Evolutionary conservation across 37 sponge, comb jelly and placozoan species (phyloP).

Genomic region (Beroe ovata): DNA sequence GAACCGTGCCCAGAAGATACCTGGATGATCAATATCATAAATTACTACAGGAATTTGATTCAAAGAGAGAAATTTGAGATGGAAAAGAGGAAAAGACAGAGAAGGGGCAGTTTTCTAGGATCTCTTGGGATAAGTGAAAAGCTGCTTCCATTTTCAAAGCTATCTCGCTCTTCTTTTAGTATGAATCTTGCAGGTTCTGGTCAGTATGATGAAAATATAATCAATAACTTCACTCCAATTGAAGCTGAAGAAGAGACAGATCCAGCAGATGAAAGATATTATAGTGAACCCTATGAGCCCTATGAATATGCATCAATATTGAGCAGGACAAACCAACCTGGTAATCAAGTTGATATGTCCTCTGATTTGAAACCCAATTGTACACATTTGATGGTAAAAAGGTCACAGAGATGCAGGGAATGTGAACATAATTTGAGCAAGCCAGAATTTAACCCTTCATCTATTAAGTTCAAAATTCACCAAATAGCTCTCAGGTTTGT

Average conservation of each 20-base stretch:
- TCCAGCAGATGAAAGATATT: slow-evolving; percentile 54
- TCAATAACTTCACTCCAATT: slow-evolving; percentile 32
- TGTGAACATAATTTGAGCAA: slow-evolving; percentile 67
- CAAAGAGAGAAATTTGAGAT: slow-evolving; percentile 62
- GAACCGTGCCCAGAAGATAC: slow-evolving; percentile 3
- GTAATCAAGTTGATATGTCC: not conserved
- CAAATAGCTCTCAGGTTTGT: slow-evolving; percentile 63
- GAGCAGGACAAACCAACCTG: slow-evolving; percentile 12
- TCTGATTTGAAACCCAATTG: slow-evolving; percentile 37
- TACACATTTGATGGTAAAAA: slow-evolving; percentile 59
- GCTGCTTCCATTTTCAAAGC: slow-evolving; percentile 36
- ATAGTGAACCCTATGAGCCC: slow-evolving; percentile 12
- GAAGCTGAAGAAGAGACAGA: slow-evolving; percentile 49
- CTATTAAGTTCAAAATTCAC: slow-evolving; percentile 68
- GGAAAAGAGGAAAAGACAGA: slow-evolving; percentile 52
- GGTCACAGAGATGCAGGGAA: slow-evolving; percentile 57
- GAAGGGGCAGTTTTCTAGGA: slow-evolving; percentile 62
- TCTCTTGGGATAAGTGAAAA: slow-evolving; percentile 66
- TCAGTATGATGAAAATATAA: slow-evolving; percentile 40
- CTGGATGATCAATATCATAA: slow-evolving; percentile 22
- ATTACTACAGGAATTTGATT: slow-evolving; percentile 51
- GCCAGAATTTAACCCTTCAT: slow-evolving; percentile 67
- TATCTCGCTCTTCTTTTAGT: slow-evolving; percentile 39
- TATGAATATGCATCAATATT: slow-evolving; percentile 41
- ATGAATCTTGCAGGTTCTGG: slow-evolving; percentile 55